These are phyloP conservation scores for Macaria liturata DNA, from an alignment of 2,888 invertebrate species.

Conservation along the genomic window DNA sequence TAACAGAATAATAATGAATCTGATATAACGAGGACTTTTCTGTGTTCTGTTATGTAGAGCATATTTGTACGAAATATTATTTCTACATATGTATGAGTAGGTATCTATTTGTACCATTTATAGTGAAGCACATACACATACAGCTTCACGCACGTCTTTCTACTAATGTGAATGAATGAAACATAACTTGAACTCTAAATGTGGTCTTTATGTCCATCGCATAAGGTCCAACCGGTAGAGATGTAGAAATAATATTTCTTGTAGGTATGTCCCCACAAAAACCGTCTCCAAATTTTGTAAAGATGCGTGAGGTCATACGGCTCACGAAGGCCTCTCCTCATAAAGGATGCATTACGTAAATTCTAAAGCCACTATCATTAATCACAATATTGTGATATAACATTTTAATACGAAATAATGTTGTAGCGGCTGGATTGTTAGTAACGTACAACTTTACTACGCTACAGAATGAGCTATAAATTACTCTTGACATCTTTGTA, in stretches of 20 bases:
- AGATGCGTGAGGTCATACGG: conserved; percentile 67
- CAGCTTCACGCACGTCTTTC: conserved; percentile 68
- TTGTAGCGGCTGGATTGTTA: neutral
- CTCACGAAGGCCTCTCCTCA: conserved; percentile 49
- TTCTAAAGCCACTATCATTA: conserved; percentile 49
- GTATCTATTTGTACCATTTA: neutral
- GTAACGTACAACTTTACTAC: conserved; percentile 13
- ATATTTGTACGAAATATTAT: too few species aligned
- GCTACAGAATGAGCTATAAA: conserved; percentile 8
- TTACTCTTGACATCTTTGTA: conserved; percentile 3
- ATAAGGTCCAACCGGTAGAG: conserved; percentile 24
- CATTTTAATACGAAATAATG: conserved; percentile 8
- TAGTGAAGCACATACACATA: conserved; percentile 32
- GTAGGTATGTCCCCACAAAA: conserved; percentile 48
- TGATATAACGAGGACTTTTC: too few species aligned
- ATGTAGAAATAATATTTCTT: conserved; percentile 50
- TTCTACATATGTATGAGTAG: conserved; percentile 23
- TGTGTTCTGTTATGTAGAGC: too few species aligned
- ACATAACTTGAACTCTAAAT: conserved; percentile 17
- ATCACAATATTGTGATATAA: conserved; percentile 35
- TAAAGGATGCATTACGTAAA: conserved; percentile 29
- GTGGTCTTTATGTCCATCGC: conserved; percentile 16
- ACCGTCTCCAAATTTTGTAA: conserved; percentile 65
- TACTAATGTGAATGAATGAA: conserved; percentile 20
- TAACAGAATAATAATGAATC: too few species aligned